Evolutionary conservation across 2,888 invertebrate species (phyloP).

Genomic region (Chirona hameri): DNA sequence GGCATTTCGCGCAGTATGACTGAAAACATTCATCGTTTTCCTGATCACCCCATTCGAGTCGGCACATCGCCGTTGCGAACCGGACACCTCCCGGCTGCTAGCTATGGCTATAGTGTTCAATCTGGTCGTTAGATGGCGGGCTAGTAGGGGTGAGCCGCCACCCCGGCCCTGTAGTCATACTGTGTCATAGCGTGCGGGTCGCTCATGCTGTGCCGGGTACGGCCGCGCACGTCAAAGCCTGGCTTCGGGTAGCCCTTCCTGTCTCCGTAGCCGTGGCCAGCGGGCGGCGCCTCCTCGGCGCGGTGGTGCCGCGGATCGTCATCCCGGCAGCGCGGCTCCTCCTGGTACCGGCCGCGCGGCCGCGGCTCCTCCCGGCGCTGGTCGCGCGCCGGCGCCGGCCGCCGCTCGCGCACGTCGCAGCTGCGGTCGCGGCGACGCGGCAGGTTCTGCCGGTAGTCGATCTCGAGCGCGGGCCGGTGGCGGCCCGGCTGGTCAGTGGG

Average conservation of each 20-base stretch:
- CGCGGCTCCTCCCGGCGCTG: not conserved
- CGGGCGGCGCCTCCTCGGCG: not conserved
- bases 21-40: not conserved
- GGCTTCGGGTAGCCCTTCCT: not conserved
- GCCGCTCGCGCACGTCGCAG: not conserved
- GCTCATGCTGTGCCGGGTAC: not conserved
- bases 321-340: not conserved
- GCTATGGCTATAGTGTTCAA: not conserved
- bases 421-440: not conserved
- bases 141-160: not conserved
- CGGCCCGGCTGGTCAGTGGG: not conserved
- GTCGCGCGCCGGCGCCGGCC: not conserved
- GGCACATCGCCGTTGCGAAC: not conserved
- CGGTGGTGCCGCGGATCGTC: not conserved
- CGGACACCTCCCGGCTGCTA: not conserved
- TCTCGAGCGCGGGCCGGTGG: not conserved
- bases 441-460: slow-evolving; percentile 4
- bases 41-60: not conserved
- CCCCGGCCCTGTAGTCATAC: not conserved
- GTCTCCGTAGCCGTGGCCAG: not conserved
- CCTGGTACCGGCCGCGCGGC: not conserved
- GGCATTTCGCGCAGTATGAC: not conserved
- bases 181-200: slow-evolving; percentile 1
- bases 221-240: not conserved
- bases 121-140: not conserved